Evolutionary conservation across 2,888 invertebrate genomes (phyloP).

Genomic region (Apodemia mormo): DNA sequence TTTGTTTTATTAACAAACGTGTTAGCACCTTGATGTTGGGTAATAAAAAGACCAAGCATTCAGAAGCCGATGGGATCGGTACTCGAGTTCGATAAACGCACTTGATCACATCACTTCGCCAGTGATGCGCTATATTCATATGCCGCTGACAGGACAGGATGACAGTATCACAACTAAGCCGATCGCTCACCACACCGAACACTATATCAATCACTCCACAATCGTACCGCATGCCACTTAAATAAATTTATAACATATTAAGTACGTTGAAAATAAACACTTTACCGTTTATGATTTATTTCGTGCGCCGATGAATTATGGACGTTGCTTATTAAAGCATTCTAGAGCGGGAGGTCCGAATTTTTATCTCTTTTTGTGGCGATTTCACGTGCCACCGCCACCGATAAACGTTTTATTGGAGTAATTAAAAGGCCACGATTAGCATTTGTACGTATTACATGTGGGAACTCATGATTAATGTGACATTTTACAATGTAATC

Average conservation of each 20-base stretch:
- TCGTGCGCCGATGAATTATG: slow-evolving; percentile 74
- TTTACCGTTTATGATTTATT: slow-evolving; percentile 80
- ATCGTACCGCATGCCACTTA: slow-evolving; percentile 77
- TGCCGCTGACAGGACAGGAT: slow-evolving; percentile 44
- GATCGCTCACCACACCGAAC: slow-evolving; percentile 63
- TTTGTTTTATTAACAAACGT: slow-evolving; percentile 41
- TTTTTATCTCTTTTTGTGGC: slow-evolving; percentile 66
- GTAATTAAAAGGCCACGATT: slow-evolving; percentile 74
- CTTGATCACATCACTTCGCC: slow-evolving; percentile 46
- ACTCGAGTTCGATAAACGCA: slow-evolving; percentile 48
- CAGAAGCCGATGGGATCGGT: slow-evolving; percentile 50
- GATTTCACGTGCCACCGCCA: slow-evolving; percentile 71
- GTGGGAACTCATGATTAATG: slow-evolving; percentile 68
- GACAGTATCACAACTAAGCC: slow-evolving; percentile 67
- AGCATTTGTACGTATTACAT: slow-evolving; percentile 62
- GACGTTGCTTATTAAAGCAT: slow-evolving; percentile 64
- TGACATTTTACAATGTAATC: slow-evolving; percentile 65
- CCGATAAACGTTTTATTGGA: slow-evolving; percentile 78
- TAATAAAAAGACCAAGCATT: slow-evolving; percentile 59
- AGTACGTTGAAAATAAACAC: slow-evolving; percentile 80
- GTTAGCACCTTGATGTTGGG: slow-evolving; percentile 45
- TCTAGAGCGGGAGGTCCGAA: slow-evolving; percentile 63
- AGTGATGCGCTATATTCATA: slow-evolving; percentile 34
- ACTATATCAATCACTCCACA: slow-evolving; percentile 79
- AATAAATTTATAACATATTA: slow-evolving; percentile 82